These are phyloP conservation scores for Euwallacea similis DNA, from an alignment of 1,140 invertebrate species.

Conservation along the genomic window DNA sequence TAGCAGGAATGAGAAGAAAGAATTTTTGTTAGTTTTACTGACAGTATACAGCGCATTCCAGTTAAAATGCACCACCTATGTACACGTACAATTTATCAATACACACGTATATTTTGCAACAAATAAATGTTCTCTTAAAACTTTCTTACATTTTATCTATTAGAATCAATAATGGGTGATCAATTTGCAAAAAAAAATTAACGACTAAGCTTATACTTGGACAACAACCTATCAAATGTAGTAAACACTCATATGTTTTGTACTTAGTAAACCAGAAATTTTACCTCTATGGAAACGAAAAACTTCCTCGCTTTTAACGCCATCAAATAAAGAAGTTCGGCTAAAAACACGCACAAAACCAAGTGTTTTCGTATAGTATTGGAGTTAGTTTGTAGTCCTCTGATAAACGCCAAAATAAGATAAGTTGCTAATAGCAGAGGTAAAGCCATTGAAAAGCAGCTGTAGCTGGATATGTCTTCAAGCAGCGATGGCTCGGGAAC, in stretches of 20 bases:
- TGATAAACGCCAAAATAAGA: conserved; percentile 73
- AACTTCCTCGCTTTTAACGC: conserved; percentile 77
- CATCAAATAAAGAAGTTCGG: conserved; percentile 83
- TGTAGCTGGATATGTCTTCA: conserved; percentile 86
- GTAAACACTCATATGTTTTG: too few species aligned
- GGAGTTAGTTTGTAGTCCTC: conserved; percentile 83
- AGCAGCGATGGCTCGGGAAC: conserved; percentile 81
- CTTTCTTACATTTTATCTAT: too few species aligned
- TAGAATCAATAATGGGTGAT: too few species aligned
- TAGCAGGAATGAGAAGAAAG: too few species aligned
- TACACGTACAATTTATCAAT: too few species aligned
- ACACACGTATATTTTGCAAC: too few species aligned
- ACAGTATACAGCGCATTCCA: too few species aligned
- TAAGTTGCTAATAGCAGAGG: conserved; percentile 77
- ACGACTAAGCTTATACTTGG: not conserved
- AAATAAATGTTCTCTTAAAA: too few species aligned
- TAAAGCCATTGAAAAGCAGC: conserved; percentile 81
- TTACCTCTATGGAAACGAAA: conserved; percentile 73
- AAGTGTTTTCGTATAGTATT: conserved; percentile 95
- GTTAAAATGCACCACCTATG: too few species aligned
- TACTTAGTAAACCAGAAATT: conserved; percentile 23
- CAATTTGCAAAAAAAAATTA: too few species aligned
- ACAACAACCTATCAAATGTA: not conserved
- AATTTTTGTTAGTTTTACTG: too few species aligned
- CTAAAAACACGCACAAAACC: conserved; percentile 83